phyloP scores from a whole-genome alignment of 2,113 vertebrate genomes.

The Ancistrus triradiatus region DNA sequence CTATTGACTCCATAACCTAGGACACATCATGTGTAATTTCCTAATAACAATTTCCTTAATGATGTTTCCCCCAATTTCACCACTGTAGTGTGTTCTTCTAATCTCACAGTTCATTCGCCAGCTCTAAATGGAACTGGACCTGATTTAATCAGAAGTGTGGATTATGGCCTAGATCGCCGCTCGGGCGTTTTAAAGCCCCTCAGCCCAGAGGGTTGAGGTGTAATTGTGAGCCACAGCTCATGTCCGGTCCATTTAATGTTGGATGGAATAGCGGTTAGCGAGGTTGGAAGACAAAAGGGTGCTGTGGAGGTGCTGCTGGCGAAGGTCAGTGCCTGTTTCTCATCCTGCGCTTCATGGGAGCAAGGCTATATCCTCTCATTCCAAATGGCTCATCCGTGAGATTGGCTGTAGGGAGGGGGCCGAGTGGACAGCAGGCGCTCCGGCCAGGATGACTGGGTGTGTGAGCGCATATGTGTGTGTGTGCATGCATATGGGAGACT shows the following conservation, averaged over 20 bases:
- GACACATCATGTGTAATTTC: not conserved
- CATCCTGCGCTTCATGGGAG: slow-evolving; percentile 23
- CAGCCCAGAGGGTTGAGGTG: slow-evolving; percentile 49
- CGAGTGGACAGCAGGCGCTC: not conserved
- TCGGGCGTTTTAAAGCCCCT: slow-evolving; percentile 38
- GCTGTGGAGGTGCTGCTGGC: slow-evolving; percentile 2
- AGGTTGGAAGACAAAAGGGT: slow-evolving; percentile 13
- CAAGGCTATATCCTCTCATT: slow-evolving; percentile 13
- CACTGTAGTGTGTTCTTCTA: slow-evolving; percentile 44
- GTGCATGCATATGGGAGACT: slow-evolving; percentile 11
- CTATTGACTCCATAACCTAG: no score
- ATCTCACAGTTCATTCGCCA: slow-evolving; percentile 55
- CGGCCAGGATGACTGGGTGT: not conserved
- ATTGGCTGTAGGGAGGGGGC: not conserved
- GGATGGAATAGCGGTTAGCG: slow-evolving; percentile 35
- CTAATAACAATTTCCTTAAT: not conserved
- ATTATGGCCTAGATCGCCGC: slow-evolving; percentile 46
- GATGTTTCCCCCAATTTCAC: not conserved
- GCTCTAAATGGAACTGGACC: slow-evolving; percentile 56
- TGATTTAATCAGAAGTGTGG: slow-evolving; percentile 58
- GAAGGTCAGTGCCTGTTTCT: slow-evolving; percentile 20
- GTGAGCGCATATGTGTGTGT: not conserved
- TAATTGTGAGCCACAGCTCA: slow-evolving; percentile 56
- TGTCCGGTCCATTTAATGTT: slow-evolving; percentile 43
- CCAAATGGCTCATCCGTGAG: slow-evolving; percentile 31